Conservation (phyloP, 2,797 vertebrate genomes). For the Spheniscus humboldti region DNA sequence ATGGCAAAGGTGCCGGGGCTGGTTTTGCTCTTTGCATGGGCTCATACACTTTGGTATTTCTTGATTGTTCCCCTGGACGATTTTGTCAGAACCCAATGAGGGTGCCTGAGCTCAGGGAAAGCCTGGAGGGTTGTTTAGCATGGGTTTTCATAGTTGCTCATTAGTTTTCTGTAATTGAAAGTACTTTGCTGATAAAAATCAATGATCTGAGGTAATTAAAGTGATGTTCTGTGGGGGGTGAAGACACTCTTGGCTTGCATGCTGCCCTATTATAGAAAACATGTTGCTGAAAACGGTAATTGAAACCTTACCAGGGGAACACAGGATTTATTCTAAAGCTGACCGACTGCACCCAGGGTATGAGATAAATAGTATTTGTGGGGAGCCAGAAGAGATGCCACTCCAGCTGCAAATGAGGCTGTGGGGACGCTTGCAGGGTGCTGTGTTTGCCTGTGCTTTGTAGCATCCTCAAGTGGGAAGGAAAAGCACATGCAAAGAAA, state of each 20-base stretch:
- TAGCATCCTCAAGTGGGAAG: not conserved
- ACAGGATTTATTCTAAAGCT: not conserved
- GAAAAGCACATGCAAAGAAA: rapidly evolving
- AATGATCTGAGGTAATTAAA: slow-evolving; percentile 53
- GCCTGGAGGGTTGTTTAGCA: not conserved
- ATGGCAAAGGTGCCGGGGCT: not conserved
- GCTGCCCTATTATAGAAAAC: not conserved
- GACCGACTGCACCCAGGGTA: not conserved
- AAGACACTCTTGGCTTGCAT: not conserved
- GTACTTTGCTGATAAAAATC: slow-evolving; percentile 55
- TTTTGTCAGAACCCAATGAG: not conserved
- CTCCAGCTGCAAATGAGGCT: not conserved
- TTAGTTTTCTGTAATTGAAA: slow-evolving; percentile 49
- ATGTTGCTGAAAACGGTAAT: not conserved
- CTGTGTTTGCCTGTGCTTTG: not conserved
- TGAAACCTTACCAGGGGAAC: not conserved
- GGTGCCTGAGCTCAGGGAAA: not conserved
- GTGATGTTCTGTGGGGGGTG: not conserved
- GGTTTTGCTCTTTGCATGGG: not conserved
- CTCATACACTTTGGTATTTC: not conserved
- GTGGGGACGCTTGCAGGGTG: not conserved
- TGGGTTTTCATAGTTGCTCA: not conserved
- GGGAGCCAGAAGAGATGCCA: not conserved
- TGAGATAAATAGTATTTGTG: not conserved
- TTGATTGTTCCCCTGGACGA: not conserved